Conservation (phyloP, 2,888 invertebrate genomes). For the Mimumesa dahlbomi region DNA sequence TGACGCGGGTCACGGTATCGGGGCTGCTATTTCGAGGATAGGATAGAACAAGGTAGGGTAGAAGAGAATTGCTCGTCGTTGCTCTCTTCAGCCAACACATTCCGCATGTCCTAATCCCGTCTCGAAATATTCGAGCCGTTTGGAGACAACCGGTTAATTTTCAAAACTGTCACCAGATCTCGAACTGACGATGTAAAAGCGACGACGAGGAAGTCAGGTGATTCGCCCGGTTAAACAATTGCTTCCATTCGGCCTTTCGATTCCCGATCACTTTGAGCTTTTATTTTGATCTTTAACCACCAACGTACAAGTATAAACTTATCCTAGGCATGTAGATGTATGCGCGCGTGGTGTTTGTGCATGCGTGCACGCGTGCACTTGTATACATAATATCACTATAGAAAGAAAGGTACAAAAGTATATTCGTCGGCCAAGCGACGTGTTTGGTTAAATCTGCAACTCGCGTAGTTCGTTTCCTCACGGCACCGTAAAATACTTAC, state of each 20-base stretch:
- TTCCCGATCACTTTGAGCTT: no score
- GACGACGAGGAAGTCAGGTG: background rate
- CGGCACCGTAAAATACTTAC: no score
- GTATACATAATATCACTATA: constrained; percentile 36
- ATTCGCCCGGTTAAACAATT: no score
- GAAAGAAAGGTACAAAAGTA: constrained; percentile 69
- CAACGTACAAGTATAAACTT: background rate
- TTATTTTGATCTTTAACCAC: background rate
- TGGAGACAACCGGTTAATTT: no score
- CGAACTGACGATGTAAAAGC: background rate
- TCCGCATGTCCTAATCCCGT: background rate
- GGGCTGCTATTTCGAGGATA: constrained; percentile 70
- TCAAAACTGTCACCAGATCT: background rate
- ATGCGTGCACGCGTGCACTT: no score
- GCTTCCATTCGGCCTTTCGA: no score
- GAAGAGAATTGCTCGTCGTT: constrained; percentile 50
- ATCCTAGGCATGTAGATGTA: background rate
- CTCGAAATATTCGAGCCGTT: background rate
- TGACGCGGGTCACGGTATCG: constrained; percentile 64
- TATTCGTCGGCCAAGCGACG: constrained; percentile 13
- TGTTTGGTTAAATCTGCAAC: no score
- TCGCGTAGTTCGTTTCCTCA: no score
- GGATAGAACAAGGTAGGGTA: constrained; percentile 14
- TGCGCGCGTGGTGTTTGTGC: no score
- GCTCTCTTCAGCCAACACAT: background rate